These are phyloP conservation scores for Tortrix viridana DNA, from an alignment of 2,888 invertebrate species.

Conservation along the genomic window DNA sequence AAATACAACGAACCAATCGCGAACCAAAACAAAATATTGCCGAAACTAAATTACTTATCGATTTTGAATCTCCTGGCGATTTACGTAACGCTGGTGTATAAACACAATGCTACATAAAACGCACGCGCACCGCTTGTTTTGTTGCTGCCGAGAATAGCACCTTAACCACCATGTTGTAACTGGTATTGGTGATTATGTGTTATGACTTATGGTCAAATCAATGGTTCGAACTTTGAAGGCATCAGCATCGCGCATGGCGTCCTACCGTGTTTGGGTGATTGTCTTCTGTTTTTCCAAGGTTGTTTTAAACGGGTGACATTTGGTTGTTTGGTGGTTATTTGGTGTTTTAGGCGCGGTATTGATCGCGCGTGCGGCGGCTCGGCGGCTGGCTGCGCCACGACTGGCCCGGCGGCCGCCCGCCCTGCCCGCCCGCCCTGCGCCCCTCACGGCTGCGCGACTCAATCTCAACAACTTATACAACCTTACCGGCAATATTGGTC, in stretches of 20 bases:
- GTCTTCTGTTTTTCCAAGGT: constrained; percentile 5
- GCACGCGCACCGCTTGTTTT: constrained; percentile 39
- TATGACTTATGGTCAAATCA: constrained; percentile 64
- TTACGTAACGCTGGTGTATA: constrained; percentile 66
- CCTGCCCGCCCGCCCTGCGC: constrained; percentile 48
- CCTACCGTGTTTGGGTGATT: constrained; percentile 28
- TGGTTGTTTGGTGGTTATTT: constrained; percentile 33
- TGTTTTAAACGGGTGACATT: constrained; percentile 37
- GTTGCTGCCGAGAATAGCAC: constrained; percentile 55
- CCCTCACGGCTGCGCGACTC: constrained; percentile 57
- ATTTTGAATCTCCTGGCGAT: constrained; percentile 56
- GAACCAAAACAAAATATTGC: constrained; percentile 45
- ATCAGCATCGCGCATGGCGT: constrained; percentile 50
- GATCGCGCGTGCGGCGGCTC: constrained; percentile 63
- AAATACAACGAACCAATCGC: constrained; percentile 36
- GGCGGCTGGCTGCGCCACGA: constrained; percentile 80
- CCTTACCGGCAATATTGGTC: constrained; percentile 21
- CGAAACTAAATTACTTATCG: constrained; percentile 61
- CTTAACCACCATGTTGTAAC: constrained; percentile 44
- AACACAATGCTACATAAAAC: constrained; percentile 47
- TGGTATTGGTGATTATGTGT: constrained; percentile 69
- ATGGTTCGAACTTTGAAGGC: constrained; percentile 57
- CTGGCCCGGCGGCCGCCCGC: constrained; percentile 62
- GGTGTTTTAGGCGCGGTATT: constrained; percentile 56
- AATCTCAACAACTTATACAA: constrained; percentile 18